Percentiles rank a stretch among this genome's conserved stretches.
phyloP scores from a whole-genome alignment of 2,888 invertebrate species.

The Scaptomyza cyrtandrae region DNA sequence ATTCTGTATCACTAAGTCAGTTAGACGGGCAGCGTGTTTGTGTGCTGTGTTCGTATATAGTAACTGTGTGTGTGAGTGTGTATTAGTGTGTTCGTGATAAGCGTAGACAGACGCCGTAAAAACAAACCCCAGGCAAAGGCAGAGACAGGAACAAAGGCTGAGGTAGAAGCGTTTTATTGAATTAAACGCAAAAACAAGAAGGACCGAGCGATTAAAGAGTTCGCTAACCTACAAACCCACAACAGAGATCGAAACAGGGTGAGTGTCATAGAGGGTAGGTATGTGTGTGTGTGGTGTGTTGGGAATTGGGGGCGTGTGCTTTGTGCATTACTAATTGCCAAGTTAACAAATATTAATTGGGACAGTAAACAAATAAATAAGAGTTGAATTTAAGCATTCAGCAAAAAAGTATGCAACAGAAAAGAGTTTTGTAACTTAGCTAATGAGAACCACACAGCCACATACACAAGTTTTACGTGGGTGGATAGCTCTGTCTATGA shows the following conservation, averaged over 20 bases:
- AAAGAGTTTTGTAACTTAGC: constrained; percentile 5
- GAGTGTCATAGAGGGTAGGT: constrained; percentile 9
- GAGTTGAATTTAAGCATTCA: constrained; percentile 16
- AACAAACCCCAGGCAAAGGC: constrained; percentile 63
- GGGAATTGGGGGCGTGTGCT: background rate
- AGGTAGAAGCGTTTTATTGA: constrained; percentile 60
- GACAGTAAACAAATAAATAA: constrained; percentile 14
- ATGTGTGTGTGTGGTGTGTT: background rate
- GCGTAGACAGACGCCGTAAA: constrained; percentile 66
- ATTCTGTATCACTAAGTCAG: constrained; percentile 77
- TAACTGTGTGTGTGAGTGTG: constrained; percentile 19
- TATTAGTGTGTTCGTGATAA: constrained; percentile 65
- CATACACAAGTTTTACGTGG: constrained; percentile 13
- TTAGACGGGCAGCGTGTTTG: constrained; percentile 42
- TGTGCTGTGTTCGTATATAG: constrained; percentile 24
- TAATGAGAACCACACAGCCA: constrained; percentile 8
- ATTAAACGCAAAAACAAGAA: constrained; percentile 68
- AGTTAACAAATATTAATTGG: constrained; percentile 39
- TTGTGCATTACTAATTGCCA: constrained; percentile 41
- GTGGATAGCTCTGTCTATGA: background rate
- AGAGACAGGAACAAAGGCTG: background rate
- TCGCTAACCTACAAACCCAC: constrained; percentile 66
- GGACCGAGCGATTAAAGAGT: constrained; percentile 56
- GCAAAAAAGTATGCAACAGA: constrained; percentile 45
- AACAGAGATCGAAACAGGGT: constrained; percentile 17